Evolutionary conservation across 2,113 vertebrate genomes (phyloP).

Genomic region (Corynorhinus townsendii): DNA sequence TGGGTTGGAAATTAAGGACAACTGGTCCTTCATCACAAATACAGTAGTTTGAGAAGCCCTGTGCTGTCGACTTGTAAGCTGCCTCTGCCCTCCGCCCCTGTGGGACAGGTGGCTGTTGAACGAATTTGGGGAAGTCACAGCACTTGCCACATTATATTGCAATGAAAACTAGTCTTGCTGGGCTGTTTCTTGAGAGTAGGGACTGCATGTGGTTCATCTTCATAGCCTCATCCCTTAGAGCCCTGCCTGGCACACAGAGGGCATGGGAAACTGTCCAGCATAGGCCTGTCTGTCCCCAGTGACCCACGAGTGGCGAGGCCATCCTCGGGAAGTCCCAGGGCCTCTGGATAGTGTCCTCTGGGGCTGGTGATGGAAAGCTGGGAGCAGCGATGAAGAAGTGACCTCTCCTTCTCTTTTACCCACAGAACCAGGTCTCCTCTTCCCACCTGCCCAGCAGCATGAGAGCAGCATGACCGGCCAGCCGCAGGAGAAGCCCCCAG

Average conservation of each 20-base stretch:
- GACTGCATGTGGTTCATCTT: background rate
- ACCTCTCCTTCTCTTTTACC: conserved; percentile 18
- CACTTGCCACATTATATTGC: background rate
- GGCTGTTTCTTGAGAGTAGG: background rate
- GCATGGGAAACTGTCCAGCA: background rate
- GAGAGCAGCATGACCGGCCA: conserved; percentile 69
- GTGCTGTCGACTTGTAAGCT: background rate
- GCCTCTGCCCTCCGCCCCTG: background rate
- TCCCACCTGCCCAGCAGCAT: conserved; percentile 69
- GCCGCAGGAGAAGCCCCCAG: conserved; percentile 64
- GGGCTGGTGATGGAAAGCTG: background rate
- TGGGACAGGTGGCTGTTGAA: background rate
- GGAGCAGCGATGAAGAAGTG: background rate
- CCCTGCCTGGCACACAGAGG: background rate
- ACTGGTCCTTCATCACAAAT: background rate
- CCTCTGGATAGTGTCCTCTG: background rate
- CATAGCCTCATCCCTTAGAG: background rate
- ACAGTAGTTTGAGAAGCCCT: background rate
- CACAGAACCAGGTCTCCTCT: conserved; percentile 52
- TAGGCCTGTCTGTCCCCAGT: background rate
- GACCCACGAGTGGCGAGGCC: background rate
- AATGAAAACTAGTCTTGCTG: background rate
- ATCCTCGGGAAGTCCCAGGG: background rate
- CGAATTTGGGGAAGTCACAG: background rate
- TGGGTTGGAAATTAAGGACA: background rate